A percentile compares a stretch with the other conserved stretches of the same genome.
Evolutionary conservation across 2,888 invertebrate species (phyloP).

Genomic region (Acleris emargana): DNA sequence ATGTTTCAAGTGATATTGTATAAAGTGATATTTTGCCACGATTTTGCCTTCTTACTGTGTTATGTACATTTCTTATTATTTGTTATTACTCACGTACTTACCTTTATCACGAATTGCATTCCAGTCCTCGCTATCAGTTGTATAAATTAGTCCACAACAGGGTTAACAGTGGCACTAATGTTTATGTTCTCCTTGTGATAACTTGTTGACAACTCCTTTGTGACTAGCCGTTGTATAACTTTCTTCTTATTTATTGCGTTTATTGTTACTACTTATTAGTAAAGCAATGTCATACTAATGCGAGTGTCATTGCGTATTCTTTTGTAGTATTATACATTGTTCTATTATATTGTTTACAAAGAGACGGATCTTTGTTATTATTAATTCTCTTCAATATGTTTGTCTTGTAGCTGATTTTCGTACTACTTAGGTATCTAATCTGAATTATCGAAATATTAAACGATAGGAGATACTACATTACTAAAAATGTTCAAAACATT

Average conservation of each 20-base stretch:
- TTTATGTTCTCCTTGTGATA: slow-evolving; percentile 27
- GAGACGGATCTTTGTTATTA: neutral
- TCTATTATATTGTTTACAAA: neutral
- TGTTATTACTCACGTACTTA: slow-evolving; percentile 2
- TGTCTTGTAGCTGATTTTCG: neutral
- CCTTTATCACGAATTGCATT: slow-evolving; percentile 16
- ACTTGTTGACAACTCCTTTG: slow-evolving; percentile 32
- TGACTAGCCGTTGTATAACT: slow-evolving; percentile 23
- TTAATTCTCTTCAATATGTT: neutral
- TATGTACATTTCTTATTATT: neutral
- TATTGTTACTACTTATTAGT: slow-evolving; percentile 1
- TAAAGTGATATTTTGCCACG: too few species aligned
- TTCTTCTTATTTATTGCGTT: slow-evolving; percentile 24
- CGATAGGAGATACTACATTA: neutral
- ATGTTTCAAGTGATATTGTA: neutral
- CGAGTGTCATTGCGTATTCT: neutral
- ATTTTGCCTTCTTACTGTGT: neutral
- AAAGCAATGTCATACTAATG: neutral
- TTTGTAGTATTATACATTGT: neutral
- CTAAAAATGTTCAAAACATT: neutral
- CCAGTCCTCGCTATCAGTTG: slow-evolving; percentile 17
- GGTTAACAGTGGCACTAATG: slow-evolving; percentile 35
- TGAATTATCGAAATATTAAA: slow-evolving; percentile 26
- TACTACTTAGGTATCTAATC: slow-evolving; percentile 26
- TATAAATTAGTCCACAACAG: slow-evolving; percentile 26